These are phyloP conservation scores for Aurelia aurita complex sp. Pacific DNA, from an alignment of 30 jellyfish, hydroid and myxozoan genomes.

Conservation along the genomic window DNA sequence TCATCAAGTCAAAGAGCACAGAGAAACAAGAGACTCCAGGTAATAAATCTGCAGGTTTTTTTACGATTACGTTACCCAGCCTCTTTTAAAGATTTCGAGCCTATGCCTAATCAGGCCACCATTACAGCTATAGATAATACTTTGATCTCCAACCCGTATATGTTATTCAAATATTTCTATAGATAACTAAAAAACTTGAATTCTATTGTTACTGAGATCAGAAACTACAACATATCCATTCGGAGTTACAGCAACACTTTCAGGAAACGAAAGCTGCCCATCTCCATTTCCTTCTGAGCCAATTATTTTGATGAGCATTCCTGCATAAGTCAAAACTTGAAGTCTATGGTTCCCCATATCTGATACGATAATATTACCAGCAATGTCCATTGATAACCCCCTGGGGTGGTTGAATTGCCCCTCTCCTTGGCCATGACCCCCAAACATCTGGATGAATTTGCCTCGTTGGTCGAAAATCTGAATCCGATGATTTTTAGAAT, in stretches of 20 bases:
- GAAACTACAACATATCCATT: slow-evolving; percentile 95
- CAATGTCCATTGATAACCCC: slow-evolving; percentile 98
- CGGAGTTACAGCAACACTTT: slow-evolving; percentile 95
- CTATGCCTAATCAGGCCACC: too few relatives aligned
- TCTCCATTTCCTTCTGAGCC: slow-evolving; percentile 98
- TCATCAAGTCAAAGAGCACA: too few relatives aligned
- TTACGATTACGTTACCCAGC: too few relatives aligned
- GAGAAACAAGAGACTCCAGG: too few relatives aligned
- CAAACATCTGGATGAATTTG: slow-evolving; percentile 89
- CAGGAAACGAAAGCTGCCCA: slow-evolving; percentile 97
- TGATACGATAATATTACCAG: slow-evolving; percentile 91
- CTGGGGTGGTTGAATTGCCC: slow-evolving; percentile 97
- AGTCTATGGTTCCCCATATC: slow-evolving; percentile 96
- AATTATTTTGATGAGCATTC: slow-evolving; percentile 81
- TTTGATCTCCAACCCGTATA: too few relatives aligned
- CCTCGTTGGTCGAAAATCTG: slow-evolving; percentile 97
- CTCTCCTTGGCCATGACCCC: slow-evolving; percentile 90
- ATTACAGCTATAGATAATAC: too few relatives aligned
- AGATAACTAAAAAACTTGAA: slow-evolving; percentile 75
- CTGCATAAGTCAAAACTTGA: slow-evolving; percentile 83
- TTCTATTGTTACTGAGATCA: slow-evolving; percentile 91
- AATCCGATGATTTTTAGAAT: slow-evolving; percentile 93
- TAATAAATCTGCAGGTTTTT: too few relatives aligned
- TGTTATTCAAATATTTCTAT: too few relatives aligned
- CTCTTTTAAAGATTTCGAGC: too few relatives aligned